phyloP scores from a whole-genome alignment of 2,113 vertebrate genomes.

The Hystrix cristata region DNA sequence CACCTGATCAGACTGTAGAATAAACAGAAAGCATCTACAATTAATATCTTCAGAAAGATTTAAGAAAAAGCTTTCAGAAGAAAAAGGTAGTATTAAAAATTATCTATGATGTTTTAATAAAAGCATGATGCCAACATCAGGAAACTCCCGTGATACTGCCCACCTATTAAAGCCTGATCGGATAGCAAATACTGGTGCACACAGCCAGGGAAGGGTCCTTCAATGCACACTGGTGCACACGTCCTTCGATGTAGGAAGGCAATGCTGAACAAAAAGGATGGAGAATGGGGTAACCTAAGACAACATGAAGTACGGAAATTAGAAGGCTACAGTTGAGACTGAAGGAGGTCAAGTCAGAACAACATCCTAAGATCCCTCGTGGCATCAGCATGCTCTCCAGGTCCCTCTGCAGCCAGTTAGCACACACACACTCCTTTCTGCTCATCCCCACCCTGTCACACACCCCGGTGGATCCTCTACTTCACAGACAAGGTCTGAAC shows the following conservation, averaged over 20 bases:
- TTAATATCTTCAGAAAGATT: not conserved
- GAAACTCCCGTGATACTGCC: not conserved
- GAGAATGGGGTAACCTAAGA: not conserved
- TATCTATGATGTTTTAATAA: not conserved
- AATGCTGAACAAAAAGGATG: not conserved
- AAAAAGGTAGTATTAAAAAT: not conserved
- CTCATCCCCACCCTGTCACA: not conserved
- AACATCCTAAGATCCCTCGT: not conserved
- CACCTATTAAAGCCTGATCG: not conserved
- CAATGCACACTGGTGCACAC: too few relatives aligned
- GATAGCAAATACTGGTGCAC: fast-evolving
- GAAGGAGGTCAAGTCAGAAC: not conserved
- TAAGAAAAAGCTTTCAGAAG: not conserved
- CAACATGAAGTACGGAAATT: not conserved
- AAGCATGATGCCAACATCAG: not conserved
- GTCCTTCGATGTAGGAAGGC: not conserved
- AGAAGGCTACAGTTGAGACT: not conserved
- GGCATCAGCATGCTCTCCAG: too few relatives aligned
- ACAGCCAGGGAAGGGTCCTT: not conserved
- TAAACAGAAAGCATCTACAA: conserved; percentile 34
- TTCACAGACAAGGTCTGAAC: not conserved
- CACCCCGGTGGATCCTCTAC: not conserved
- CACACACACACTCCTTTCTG: not conserved
- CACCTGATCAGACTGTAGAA: not conserved
- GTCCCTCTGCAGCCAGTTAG: not conserved